Evolutionary conservation across 2,797 vertebrate species (phyloP).

Genomic region (Propithecus deckenii): DNA sequence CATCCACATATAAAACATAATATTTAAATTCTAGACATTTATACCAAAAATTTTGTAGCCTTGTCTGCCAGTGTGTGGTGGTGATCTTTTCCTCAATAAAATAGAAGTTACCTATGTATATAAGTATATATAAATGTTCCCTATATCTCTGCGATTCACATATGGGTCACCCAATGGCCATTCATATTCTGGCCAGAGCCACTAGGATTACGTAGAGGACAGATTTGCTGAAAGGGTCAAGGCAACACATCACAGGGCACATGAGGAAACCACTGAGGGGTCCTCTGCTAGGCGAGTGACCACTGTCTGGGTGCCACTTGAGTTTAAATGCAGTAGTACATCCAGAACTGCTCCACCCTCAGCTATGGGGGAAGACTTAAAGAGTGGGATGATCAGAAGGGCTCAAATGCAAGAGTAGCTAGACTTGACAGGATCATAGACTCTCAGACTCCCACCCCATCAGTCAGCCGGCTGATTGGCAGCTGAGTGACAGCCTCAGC

Average conservation of each 20-base stretch:
- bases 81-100: not conserved
- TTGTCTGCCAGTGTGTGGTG: not conserved
- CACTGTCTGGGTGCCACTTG: not conserved
- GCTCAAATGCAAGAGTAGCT: not conserved
- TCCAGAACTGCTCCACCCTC: not conserved
- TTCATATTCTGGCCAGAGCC: not conserved
- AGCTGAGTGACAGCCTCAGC: not conserved
- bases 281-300: not conserved
- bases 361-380: not conserved
- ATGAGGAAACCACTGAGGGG: not conserved
- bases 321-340: not conserved
- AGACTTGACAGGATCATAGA: not conserved
- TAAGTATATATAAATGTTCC: not conserved
- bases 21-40: not conserved
- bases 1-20: not conserved
- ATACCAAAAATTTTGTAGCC: not conserved
- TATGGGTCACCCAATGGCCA: not conserved
- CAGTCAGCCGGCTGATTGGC: not conserved
- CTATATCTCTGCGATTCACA: not conserved
- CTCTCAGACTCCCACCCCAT: not conserved
- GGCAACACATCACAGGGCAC: not conserved
- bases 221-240: not conserved
- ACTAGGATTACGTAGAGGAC: not conserved
- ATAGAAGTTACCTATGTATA: not conserved
- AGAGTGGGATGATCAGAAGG: not conserved